phyloP scores from a whole-genome alignment of 2,888 invertebrate genomes.

The Germaria angustata region DNA sequence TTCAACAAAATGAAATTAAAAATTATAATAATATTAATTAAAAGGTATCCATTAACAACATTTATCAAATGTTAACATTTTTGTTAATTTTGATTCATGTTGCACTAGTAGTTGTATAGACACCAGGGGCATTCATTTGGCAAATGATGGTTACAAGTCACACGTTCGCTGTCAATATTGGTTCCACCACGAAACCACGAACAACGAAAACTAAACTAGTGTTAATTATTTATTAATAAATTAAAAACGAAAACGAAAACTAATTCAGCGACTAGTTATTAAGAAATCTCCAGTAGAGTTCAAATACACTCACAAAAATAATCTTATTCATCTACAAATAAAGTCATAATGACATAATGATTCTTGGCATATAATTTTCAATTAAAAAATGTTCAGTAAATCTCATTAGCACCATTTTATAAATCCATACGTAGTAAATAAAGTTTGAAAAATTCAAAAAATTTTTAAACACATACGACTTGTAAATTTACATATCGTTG shows the following conservation, averaged over 20 bases:
- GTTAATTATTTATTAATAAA: background rate
- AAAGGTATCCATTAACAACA: background rate
- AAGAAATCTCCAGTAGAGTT: background rate
- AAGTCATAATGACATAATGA: too few species aligned
- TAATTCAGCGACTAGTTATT: background rate
- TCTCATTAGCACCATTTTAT: too few species aligned
- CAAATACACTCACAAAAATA: background rate
- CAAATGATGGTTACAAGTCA: constrained; percentile 17
- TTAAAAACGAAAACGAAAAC: background rate
- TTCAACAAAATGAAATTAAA: background rate
- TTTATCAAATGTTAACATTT: background rate
- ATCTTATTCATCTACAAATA: background rate
- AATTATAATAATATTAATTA: too few species aligned
- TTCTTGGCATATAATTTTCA: too few species aligned
- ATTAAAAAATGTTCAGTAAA: too few species aligned
- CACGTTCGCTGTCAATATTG: constrained; percentile 60
- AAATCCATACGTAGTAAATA: too few species aligned
- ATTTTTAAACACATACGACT: too few species aligned
- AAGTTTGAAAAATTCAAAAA: too few species aligned
- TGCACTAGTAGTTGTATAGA: background rate
- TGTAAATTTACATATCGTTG: too few species aligned
- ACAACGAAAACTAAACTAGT: background rate
- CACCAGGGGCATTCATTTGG: constrained; percentile 4
- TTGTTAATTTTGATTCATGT: background rate
- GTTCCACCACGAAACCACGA: background rate